Percentiles rank a stretch among this genome's conserved stretches.
Conservation (phyloP, 2,113 vertebrate genomes). For the Trichechus manatus region DNA sequence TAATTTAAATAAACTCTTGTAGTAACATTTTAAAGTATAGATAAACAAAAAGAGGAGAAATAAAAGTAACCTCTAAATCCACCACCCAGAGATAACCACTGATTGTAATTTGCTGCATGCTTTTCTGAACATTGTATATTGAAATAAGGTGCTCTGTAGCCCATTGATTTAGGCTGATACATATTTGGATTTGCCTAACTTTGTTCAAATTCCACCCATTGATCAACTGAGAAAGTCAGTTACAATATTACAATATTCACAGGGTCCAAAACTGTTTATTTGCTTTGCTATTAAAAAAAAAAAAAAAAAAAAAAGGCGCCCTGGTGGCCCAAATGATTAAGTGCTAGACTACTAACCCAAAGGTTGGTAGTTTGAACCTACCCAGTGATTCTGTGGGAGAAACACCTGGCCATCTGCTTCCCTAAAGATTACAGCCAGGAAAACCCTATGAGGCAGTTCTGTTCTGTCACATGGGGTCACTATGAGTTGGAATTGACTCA, state of each 20-base stretch:
- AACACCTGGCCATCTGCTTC: too few species aligned
- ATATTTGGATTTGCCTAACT: slow-evolving; percentile 33
- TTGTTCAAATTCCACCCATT: slow-evolving; percentile 29
- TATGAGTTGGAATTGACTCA: too few species aligned
- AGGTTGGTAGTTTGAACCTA: too few species aligned
- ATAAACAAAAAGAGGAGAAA: background rate
- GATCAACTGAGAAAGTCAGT: slow-evolving; percentile 50
- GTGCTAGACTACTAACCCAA: too few species aligned
- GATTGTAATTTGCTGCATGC: background rate
- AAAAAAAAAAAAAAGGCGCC: background rate
- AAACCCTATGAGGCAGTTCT: too few species aligned
- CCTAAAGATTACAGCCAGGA: too few species aligned
- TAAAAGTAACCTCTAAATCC: background rate
- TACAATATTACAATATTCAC: background rate
- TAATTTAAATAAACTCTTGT: background rate
- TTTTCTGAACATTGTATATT: background rate
- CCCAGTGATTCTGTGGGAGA: too few species aligned
- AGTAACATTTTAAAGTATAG: background rate
- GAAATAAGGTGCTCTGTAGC: background rate
- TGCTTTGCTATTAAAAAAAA: background rate
- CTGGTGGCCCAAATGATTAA: too few species aligned
- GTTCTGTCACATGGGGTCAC: too few species aligned
- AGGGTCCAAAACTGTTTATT: slow-evolving; percentile 42
- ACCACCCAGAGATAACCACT: background rate
- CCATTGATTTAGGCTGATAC: slow-evolving; percentile 1